Evolutionary conservation across 1,140 invertebrate species (phyloP), one percentile per base, ranked within the genome.

Genomic region (Hirudo medicinalis): DNA sequence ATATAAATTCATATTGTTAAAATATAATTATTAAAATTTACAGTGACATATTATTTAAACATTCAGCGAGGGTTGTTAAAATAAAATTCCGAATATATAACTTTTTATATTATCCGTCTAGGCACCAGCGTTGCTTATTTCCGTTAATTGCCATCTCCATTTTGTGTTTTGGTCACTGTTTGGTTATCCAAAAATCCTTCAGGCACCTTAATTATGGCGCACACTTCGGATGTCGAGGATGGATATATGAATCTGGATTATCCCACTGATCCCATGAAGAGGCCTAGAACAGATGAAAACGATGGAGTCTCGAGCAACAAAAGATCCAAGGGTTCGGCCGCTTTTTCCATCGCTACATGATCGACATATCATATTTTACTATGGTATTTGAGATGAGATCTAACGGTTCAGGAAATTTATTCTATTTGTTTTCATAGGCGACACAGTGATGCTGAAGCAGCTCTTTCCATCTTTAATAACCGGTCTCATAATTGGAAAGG

Each of bases 401-500:
- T 2, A 22, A 63, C 57, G 15, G 22, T 60, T 60, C 15, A 63
- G 8, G 29, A n/a, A 60, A 6, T 4, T 22, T 60, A 22, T 63
- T 63, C 11, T 13, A 19, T 63, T 63, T 11, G 4, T 63, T 63
- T 63, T 63, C 27, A 15, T 54, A 75, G 80, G 27, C 20, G 77
- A 82, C 72, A 79, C 78, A 74, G 78, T 83, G 54, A 78, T 81
- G 72, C 91, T 97, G 83, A 97, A 97, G 85, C 91, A 95, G 75
- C 85, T 97, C 82, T 91, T 97, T 77, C 94, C 94, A 67, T 91
- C 91, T 75, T 90, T 93, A 81, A 93, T 93, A 75, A 92, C 94
- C 67, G 94, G 94, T 73, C 92, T 92, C 78, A 96, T 97, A 81
- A 97, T 97, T 81, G 94, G 94, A 74, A 97, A 96, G 84, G 94